Conservation (phyloP, 2,113 vertebrate genomes). For the Eretmochelys imbricata region DNA sequence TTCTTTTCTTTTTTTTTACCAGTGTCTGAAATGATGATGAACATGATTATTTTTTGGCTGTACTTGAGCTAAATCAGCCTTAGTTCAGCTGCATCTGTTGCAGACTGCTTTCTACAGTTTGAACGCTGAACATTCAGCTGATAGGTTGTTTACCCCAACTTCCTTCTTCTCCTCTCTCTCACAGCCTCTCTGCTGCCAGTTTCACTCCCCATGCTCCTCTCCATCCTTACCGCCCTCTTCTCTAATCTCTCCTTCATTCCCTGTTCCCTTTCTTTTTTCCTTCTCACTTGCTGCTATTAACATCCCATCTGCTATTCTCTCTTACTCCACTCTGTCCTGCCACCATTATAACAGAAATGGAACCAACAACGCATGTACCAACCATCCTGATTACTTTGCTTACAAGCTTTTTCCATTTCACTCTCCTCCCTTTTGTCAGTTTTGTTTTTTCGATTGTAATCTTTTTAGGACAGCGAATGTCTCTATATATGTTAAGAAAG, state of each 20-base stretch:
- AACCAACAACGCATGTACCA: not conserved
- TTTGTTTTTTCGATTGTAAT: not conserved
- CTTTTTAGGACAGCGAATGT: not conserved
- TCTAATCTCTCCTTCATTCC: not conserved
- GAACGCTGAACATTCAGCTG: not conserved
- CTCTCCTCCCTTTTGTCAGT: not conserved
- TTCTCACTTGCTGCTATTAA: not conserved
- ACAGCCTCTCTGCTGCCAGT: not conserved
- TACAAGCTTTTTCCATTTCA: not conserved
- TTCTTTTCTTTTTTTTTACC: not conserved
- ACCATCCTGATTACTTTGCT: not conserved
- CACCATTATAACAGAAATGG: not conserved
- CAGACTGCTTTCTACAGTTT: not conserved
- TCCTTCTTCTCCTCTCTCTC: not conserved
- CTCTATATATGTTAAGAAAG: not conserved
- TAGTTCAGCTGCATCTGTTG: not conserved
- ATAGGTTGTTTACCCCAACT: not conserved
- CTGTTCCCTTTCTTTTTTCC: not conserved
- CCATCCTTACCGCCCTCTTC: not conserved
- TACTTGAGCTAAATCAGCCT: not conserved
- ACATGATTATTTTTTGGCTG: not conserved
- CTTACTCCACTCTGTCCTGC: fast-evolving
- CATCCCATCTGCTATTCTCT: not conserved
- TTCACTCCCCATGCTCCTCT: not conserved
- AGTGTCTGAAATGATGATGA: not conserved